phyloP scores from a whole-genome alignment of 1,140 invertebrate species.

The Plodia interpunctella region DNA sequence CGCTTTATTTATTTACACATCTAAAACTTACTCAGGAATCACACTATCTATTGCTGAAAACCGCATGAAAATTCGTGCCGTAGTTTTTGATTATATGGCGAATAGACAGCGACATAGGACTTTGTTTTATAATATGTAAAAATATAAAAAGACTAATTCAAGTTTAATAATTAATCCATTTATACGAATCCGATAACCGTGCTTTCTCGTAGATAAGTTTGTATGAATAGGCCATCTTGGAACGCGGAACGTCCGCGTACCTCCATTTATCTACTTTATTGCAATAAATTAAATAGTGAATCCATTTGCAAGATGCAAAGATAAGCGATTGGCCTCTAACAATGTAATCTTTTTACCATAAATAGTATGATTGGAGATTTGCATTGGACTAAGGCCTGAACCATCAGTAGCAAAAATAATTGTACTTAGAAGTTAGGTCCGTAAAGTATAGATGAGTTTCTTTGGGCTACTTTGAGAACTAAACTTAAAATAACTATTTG shows the following conservation, averaged over 20 bases:
- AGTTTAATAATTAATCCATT: too few species aligned
- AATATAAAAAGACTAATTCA: too few species aligned
- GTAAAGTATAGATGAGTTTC: constrained; percentile 1
- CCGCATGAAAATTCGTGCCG: too few species aligned
- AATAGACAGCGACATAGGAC: too few species aligned
- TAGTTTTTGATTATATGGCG: too few species aligned
- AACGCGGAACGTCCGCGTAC: constrained; percentile 60
- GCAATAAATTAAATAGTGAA: constrained; percentile 70
- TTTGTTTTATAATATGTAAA: too few species aligned
- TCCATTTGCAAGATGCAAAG: constrained; percentile 56
- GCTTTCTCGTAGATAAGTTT: not conserved
- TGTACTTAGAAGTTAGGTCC: constrained; percentile 44
- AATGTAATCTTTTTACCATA: constrained; percentile 75
- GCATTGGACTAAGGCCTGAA: constrained; percentile 60
- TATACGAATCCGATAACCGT: too few species aligned
- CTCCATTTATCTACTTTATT: constrained; percentile 71
- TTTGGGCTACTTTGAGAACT: too few species aligned
- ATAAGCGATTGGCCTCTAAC: constrained; percentile 64
- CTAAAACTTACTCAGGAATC: too few species aligned
- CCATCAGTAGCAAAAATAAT: constrained; percentile 47
- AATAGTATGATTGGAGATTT: constrained; percentile 59
- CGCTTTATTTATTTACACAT: too few species aligned
- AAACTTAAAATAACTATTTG: too few species aligned
- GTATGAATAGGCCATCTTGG: constrained; percentile 18
- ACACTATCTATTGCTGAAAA: too few species aligned